These are phyloP conservation scores for Zaprionus capensis DNA, from an alignment of 1,140 invertebrate species.

Conservation along the genomic window DNA sequence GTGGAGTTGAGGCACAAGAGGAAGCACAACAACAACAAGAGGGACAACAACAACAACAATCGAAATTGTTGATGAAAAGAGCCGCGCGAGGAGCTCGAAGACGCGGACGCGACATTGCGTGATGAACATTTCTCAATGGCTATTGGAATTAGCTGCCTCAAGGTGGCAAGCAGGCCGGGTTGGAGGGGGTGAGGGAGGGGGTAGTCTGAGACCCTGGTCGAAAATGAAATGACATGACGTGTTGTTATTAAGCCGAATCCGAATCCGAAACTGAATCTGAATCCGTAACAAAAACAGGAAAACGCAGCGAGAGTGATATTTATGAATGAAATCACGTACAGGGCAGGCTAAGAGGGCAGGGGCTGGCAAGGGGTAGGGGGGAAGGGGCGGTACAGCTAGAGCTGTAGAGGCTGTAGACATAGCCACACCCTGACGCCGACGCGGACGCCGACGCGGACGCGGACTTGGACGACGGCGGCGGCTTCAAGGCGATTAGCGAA, in stretches of 20 bases:
- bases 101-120: constrained; percentile 73
- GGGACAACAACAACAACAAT: constrained; percentile 16
- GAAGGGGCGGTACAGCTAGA: constrained; percentile 18
- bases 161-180: not conserved
- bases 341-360: not conserved
- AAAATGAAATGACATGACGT: constrained; percentile 75
- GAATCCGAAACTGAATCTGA: constrained; percentile 48
- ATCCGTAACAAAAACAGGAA: constrained; percentile 47
- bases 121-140: constrained; percentile 72
- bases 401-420: constrained; percentile 6
- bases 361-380: not conserved
- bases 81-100: constrained; percentile 45
- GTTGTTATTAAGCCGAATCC: constrained; percentile 71
- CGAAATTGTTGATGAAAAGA: constrained; percentile 59
- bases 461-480: constrained; percentile 16
- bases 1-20: constrained; percentile 1
- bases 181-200: not conserved
- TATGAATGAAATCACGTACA: constrained; percentile 69
- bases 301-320: constrained; percentile 39
- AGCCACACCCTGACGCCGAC: not conserved
- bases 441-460: not conserved
- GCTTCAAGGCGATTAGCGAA: constrained; percentile 78
- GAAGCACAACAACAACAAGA: constrained; percentile 9
- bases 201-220: constrained; percentile 25
- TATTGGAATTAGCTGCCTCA: constrained; percentile 23